A percentile compares a stretch with the other conserved stretches of the same genome.
Evolutionary conservation across 2,113 vertebrate genomes (phyloP).

Genomic region (Pomatorhinus ruficollis): DNA sequence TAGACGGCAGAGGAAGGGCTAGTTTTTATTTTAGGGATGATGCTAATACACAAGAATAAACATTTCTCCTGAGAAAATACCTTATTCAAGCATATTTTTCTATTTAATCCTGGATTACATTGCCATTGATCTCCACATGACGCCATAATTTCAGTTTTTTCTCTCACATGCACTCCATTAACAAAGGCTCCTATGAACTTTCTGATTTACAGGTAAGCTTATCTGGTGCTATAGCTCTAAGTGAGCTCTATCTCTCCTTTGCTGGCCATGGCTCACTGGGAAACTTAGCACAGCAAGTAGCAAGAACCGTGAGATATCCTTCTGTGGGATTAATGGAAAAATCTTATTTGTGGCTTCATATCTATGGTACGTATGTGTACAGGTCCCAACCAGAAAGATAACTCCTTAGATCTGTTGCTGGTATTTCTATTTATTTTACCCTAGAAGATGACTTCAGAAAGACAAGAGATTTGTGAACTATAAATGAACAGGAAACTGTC

Average conservation of each 20-base stretch:
- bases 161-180: neutral
- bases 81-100: neutral
- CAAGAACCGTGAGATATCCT: neutral
- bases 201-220: neutral
- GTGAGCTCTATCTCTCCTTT: neutral
- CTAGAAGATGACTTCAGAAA: neutral
- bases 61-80: neutral
- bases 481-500: neutral
- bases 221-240: neutral
- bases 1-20: neutral
- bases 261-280: neutral
- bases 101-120: neutral
- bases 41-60: neutral
- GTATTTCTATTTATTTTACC: neutral
- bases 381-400: neutral
- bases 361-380: neutral
- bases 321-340: neutral
- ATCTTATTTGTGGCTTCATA: neutral
- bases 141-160: neutral
- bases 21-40: neutral
- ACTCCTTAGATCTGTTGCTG: neutral
- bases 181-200: neutral
- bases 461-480: neutral
- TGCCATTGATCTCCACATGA: neutral
- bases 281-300: neutral